These are phyloP conservation scores for Micoletzkya japonica DNA, from an alignment of 2,888 invertebrate genomes.

Conservation along the genomic window DNA sequence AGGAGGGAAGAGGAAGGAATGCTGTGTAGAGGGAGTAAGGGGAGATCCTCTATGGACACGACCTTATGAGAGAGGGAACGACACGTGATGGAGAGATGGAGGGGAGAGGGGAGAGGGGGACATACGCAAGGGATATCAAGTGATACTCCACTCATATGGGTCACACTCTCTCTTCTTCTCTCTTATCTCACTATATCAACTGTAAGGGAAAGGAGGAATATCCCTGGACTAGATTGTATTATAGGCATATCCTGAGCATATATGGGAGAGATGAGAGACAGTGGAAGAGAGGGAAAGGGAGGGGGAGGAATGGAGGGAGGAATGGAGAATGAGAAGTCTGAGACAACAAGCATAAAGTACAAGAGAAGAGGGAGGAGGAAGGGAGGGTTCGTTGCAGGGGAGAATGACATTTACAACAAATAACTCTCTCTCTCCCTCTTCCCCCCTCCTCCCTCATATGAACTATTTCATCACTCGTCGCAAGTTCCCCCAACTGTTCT, in stretches of 20 bases:
- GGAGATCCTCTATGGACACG: too few relatives aligned
- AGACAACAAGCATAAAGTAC: too few relatives aligned
- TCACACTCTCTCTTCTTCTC: too few relatives aligned
- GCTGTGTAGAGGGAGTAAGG: too few relatives aligned
- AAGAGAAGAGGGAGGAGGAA: background rate
- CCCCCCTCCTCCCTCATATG: background rate
- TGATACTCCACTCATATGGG: too few relatives aligned
- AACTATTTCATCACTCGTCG: background rate
- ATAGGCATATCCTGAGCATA: background rate
- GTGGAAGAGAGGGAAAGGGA: constrained; percentile 10
- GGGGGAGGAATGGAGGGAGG: background rate
- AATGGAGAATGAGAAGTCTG: too few relatives aligned
- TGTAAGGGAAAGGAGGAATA: too few relatives aligned
- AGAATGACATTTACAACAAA: background rate
- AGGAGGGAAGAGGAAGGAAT: background rate
- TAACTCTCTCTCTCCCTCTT: background rate
- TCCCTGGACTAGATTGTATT: background rate
- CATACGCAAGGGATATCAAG: too few relatives aligned
- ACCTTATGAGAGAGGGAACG: too few relatives aligned
- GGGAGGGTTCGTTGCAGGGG: background rate
- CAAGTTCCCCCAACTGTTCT: background rate
- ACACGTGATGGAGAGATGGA: too few relatives aligned
- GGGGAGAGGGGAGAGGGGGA: too few relatives aligned
- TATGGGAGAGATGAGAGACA: background rate
- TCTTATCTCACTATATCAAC: too few relatives aligned